Conservation (phyloP, 2,888 invertebrate species). For the Megaustenia siamemsis region DNA sequence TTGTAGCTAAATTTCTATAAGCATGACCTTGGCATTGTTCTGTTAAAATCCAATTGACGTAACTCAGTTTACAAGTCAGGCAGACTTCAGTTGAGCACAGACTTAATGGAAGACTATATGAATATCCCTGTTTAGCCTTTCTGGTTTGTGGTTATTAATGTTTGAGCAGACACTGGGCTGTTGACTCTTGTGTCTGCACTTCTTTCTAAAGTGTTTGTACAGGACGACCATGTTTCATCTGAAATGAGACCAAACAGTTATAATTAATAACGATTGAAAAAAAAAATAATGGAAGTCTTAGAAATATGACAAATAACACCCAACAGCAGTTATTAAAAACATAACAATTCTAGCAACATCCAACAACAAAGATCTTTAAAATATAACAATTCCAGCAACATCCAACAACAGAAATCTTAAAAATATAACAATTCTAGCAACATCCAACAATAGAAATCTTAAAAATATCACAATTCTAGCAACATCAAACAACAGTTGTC, state of each 20-base stretch:
- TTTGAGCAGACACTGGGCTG: background rate
- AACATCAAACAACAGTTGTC: background rate
- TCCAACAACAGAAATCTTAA: background rate
- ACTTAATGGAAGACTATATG: background rate
- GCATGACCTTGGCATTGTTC: background rate
- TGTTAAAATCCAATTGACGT: background rate
- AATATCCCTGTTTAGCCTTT: background rate
- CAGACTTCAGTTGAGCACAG: background rate
- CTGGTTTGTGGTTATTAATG: background rate
- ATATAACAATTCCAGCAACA: background rate
- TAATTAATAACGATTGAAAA: background rate
- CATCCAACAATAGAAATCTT: background rate
- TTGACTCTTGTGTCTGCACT: constrained; percentile 7
- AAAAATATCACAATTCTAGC: background rate
- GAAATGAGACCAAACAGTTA: background rate
- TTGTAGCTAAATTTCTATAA: too few relatives aligned
- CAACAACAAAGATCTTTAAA: background rate
- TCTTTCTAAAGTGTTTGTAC: constrained; percentile 1
- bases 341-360: too few relatives aligned
- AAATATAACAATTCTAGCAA: background rate
- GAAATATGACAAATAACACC: too few relatives aligned
- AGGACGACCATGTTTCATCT: constrained; percentile 25
- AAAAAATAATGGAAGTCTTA: too few relatives aligned
- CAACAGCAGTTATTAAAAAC: too few relatives aligned
- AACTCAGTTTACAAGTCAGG: background rate